Base-by-base conservation (phyloP, 1,140 invertebrate genomes). In the Diachasmimorpha longicaudata region DNA sequence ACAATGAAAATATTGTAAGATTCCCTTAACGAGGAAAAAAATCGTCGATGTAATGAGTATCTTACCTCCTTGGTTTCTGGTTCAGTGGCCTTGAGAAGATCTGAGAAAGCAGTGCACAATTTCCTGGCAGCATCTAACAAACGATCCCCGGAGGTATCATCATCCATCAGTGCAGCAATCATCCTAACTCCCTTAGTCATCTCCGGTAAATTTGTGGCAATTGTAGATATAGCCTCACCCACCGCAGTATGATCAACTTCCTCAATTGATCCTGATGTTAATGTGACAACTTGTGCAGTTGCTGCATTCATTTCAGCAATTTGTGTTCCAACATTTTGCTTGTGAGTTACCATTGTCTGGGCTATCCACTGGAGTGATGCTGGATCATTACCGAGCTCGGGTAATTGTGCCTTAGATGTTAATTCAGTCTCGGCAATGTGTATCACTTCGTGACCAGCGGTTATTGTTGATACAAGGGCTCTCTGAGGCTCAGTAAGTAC, bases 291-390 rank as follows among this genome's bases (percentile, higher is more conserved):
- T 87, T 99, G 97, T 13, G 98, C 98, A 0, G 98, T 99, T 46
- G 98, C 98, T 0, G 98, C 98, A 90, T 98, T 99, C 97, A 99
- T 99, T 39, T 98, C 98, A 11, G 98, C 98, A 80, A 99, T 95
- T 87, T 99, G 97, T 42, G 96, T 97, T 42, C 96, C 96, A 19
- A 99, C 96, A 81, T 95, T 97, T 88, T 99, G 97, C 84, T 98
- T 97, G 84, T 97, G 97, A 13, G 97, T 96, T 86, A 99, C 98
- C 84, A 99, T 90, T 4, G 95, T 96, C 67, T 95, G 95, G 83
- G 98, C 95, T 86, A 96, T 96, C 97, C 97, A 98, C 90, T 96
- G 94, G 78, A 95, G 91, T 0, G 96, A 96, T 1, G 94, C 94
- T 58, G 95, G 90, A 87, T 97, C 97, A 16, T 91, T 93, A 21